A percentile compares a stretch with the other conserved stretches of the same genome.
Conservation (phyloP, 2,797 vertebrate genomes). For the Paramormyrops hopkinsi region DNA sequence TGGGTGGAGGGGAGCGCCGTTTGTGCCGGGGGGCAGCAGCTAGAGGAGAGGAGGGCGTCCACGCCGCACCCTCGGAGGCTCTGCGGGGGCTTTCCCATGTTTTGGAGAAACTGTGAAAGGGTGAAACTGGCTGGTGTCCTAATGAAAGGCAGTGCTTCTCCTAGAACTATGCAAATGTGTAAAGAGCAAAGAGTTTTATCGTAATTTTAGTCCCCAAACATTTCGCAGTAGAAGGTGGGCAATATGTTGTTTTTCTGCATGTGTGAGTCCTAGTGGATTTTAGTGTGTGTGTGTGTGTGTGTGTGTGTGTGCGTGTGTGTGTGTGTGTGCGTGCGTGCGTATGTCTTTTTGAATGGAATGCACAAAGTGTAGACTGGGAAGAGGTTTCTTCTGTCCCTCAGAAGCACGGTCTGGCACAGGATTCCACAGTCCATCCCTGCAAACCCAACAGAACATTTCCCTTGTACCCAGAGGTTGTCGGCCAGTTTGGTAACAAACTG, state of each 20-base stretch:
- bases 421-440: too few relatives aligned
- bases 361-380: not conserved
- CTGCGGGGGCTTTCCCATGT: not conserved
- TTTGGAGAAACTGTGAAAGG: not conserved
- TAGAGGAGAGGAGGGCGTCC: not conserved
- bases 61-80: not conserved
- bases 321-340: not conserved
- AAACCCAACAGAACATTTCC: not conserved
- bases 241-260: not conserved
- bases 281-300: not conserved
- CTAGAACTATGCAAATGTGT: not conserved
- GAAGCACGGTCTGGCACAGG: not conserved
- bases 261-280: not conserved
- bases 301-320: not conserved
- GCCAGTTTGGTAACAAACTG: not conserved
- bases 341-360: not conserved
- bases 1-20: not conserved
- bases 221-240: not conserved
- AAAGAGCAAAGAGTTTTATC: not conserved
- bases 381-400: not conserved
- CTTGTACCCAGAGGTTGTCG: not conserved
- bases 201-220: not conserved
- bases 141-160: not conserved
- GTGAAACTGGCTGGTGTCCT: not conserved
- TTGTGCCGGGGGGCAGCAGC: not conserved